Percentiles rank a stretch among this genome's conserved stretches.
Conservation (phyloP, 2,113 vertebrate genomes). For the Forbesichthys agassizii region DNA sequence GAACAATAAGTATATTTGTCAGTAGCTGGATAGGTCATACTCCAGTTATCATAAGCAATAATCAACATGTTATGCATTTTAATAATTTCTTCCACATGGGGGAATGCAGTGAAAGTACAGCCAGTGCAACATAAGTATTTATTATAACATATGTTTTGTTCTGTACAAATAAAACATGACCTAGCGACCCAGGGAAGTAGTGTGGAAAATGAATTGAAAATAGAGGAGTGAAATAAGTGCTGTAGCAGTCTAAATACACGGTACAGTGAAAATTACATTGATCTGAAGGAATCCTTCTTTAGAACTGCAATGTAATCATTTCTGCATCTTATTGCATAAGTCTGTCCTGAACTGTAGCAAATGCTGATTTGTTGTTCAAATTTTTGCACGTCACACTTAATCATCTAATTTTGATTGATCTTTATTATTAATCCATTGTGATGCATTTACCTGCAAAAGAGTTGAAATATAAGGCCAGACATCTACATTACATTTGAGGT, state of each 20-base stretch:
- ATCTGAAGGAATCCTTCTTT: background rate
- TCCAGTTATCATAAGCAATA: too few species aligned
- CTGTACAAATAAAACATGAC: background rate
- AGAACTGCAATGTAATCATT: background rate
- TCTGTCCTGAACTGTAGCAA: background rate
- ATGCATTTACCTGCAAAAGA: too few species aligned
- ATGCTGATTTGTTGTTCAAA: background rate
- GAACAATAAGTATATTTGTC: too few species aligned
- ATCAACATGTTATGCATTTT: too few species aligned
- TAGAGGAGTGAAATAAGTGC: background rate
- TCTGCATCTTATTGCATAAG: background rate
- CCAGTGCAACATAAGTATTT: too few species aligned
- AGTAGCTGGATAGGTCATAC: too few species aligned
- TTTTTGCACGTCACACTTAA: background rate
- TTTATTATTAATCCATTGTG: too few species aligned
- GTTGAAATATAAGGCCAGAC: too few species aligned
- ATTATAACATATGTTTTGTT: too few species aligned
- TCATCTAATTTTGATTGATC: constrained; percentile 25
- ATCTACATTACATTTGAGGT: too few species aligned
- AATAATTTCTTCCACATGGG: too few species aligned
- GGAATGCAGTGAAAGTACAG: too few species aligned
- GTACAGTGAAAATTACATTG: background rate
- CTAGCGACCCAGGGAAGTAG: background rate
- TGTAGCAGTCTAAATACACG: background rate
- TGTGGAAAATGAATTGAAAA: background rate